Evolutionary conservation across 2,888 invertebrate genomes (phyloP).

Genomic region (Drosophila tanythrix): DNA sequence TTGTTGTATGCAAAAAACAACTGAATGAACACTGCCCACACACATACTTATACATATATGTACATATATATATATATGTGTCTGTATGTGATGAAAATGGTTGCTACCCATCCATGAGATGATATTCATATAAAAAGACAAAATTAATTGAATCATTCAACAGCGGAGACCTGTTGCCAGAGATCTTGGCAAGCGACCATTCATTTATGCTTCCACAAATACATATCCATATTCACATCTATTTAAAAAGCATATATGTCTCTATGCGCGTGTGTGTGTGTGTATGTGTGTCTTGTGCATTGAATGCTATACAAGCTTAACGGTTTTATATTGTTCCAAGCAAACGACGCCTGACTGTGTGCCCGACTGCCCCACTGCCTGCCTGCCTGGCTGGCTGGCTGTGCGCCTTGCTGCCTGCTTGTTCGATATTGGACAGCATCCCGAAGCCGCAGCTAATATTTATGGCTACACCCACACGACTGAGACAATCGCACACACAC

Average conservation of each 20-base stretch:
- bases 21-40: constrained; percentile 54
- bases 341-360: constrained; percentile 17
- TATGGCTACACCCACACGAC: constrained; percentile 42
- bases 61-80: neutral
- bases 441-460: constrained; percentile 46
- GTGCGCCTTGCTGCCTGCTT: constrained; percentile 3
- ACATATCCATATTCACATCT: constrained; percentile 6
- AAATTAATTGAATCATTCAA: constrained; percentile 81
- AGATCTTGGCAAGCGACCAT: constrained; percentile 64
- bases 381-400: neutral
- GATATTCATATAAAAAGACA: constrained; percentile 71
- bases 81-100: constrained; percentile 9
- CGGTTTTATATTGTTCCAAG: constrained; percentile 48
- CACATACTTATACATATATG: constrained; percentile 2
- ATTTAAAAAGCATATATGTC: constrained; percentile 10
- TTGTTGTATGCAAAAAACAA: neutral
- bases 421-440: constrained; percentile 13
- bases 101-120: constrained; percentile 65
- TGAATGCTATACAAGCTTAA: constrained; percentile 24
- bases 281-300: constrained; percentile 5
- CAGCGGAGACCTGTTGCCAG: constrained; percentile 77
- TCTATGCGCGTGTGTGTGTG: constrained; percentile 2
- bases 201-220: constrained; percentile 36
- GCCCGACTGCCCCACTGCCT: constrained; percentile 7
- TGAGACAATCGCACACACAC: neutral